Evolutionary conservation across 1,140 invertebrate genomes (phyloP).

Genomic region (Aphelinus certus): DNA sequence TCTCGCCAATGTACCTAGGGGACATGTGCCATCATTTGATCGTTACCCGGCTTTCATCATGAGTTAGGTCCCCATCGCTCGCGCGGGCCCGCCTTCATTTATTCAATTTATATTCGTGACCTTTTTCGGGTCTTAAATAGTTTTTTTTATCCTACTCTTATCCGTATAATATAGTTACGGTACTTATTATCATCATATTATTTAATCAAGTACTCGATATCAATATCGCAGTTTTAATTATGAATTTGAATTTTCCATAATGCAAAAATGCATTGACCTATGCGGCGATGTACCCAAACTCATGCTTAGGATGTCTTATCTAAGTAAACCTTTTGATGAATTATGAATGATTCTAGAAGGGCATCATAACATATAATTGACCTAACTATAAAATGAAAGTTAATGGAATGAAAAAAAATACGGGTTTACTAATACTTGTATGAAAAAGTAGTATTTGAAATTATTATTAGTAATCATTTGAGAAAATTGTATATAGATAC

Average conservation of each 20-base stretch:
- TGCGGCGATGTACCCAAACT: constrained; percentile 59
- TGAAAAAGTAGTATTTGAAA: too few relatives aligned
- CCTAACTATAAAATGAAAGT: too few relatives aligned
- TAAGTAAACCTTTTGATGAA: too few relatives aligned
- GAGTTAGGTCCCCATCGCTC: constrained; percentile 56
- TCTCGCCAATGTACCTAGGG: constrained; percentile 83
- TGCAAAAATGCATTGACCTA: constrained; percentile 28
- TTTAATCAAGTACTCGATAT: too few relatives aligned
- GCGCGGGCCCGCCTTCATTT: constrained; percentile 53
- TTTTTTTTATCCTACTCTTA: neutral
- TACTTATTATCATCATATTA: too few relatives aligned
- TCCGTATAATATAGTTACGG: neutral
- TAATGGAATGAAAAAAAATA: too few relatives aligned
- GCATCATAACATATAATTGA: too few relatives aligned
- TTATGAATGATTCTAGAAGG: too few relatives aligned
- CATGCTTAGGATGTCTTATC: constrained; percentile 43
- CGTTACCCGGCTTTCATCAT: constrained; percentile 62
- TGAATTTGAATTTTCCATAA: neutral
- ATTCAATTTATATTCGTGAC: constrained; percentile 7
- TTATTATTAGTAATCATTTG: too few relatives aligned
- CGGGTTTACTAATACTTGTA: too few relatives aligned
- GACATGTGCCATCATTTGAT: constrained; percentile 60
- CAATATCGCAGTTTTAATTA: too few relatives aligned
- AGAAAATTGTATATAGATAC: too few relatives aligned
- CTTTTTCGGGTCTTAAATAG: constrained; percentile 14